Conservation (phyloP, 2,797 vertebrate genomes). For the Neosalanx taihuensis region DNA sequence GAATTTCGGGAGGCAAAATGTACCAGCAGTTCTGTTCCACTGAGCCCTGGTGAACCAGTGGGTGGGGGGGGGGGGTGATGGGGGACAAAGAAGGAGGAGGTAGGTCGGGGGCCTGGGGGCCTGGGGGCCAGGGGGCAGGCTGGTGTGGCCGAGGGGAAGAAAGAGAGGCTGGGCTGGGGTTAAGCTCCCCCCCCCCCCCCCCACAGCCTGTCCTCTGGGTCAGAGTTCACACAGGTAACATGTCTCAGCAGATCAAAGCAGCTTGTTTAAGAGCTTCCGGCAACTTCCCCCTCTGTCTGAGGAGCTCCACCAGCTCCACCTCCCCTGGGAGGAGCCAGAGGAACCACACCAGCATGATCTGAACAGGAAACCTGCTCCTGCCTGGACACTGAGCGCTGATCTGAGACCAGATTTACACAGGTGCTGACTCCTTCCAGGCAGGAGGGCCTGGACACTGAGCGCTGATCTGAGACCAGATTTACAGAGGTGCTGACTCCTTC, state of each 20-base stretch:
- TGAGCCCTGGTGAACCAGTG: conserved; percentile 40
- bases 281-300: conserved; percentile 33
- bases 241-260: conserved; percentile 64
- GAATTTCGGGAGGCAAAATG: conserved; percentile 76
- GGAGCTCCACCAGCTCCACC: background rate
- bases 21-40: conserved; percentile 51
- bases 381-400: too few species aligned
- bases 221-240: conserved; percentile 52
- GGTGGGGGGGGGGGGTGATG: conserved; percentile 28
- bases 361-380: background rate
- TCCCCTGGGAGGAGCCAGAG: background rate
- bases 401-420: too few species aligned
- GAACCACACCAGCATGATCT: too few species aligned
- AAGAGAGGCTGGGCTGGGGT: conserved; percentile 44
- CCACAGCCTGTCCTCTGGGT: conserved; percentile 8
- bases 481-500: background rate
- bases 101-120: conserved; percentile 39
- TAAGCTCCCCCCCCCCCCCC: conserved; percentile 63
- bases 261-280: conserved; percentile 49
- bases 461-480: too few species aligned
- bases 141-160: too few species aligned
- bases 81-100: conserved; percentile 26
- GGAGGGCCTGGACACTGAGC: too few species aligned
- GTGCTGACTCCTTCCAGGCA: too few species aligned
- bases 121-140: too few species aligned